phyloP scores from a whole-genome alignment of 2,113 vertebrate genomes.

The pig (Sus scrofa) region DNA sequence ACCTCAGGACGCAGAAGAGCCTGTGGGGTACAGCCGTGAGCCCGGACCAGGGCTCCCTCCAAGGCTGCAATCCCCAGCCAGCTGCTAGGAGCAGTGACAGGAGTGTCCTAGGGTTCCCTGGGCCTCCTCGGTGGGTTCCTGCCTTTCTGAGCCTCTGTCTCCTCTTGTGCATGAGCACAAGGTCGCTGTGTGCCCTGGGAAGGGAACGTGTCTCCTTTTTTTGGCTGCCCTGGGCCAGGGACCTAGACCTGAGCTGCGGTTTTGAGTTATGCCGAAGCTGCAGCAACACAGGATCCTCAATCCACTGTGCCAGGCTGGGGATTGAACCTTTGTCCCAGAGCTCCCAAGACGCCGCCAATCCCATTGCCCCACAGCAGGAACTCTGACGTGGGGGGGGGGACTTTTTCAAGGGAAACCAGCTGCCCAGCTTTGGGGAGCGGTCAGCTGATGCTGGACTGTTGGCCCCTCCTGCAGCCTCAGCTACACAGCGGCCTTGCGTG shows the following conservation, averaged over 20 bases:
- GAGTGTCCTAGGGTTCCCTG: not conserved
- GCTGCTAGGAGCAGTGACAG: not conserved
- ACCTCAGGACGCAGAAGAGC: no score
- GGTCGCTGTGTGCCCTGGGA: not conserved
- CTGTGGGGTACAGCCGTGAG: fast-evolving
- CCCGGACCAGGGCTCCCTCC: not conserved
- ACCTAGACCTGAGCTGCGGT: no score
- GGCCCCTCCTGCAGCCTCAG: not conserved
- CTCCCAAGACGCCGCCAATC: no score
- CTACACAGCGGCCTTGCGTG: not conserved
- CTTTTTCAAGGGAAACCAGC: not conserved
- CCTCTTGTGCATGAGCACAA: no score
- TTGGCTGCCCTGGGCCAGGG: no score
- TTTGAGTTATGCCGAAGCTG: no score
- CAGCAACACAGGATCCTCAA: no score
- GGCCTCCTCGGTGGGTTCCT: not conserved
- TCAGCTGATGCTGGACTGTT: not conserved
- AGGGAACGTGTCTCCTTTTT: no score
- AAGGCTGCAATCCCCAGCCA: not conserved
- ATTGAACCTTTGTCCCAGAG: no score
- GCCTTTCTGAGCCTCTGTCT: not conserved
- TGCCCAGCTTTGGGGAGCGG: not conserved
- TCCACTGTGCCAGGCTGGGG: no score
- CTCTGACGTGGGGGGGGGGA: not conserved
- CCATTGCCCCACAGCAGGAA: no score